Evolutionary conservation across 2,888 invertebrate genomes (phyloP), one percentile per base, ranked within the genome.

Genomic region (Acronicta leporina): DNA sequence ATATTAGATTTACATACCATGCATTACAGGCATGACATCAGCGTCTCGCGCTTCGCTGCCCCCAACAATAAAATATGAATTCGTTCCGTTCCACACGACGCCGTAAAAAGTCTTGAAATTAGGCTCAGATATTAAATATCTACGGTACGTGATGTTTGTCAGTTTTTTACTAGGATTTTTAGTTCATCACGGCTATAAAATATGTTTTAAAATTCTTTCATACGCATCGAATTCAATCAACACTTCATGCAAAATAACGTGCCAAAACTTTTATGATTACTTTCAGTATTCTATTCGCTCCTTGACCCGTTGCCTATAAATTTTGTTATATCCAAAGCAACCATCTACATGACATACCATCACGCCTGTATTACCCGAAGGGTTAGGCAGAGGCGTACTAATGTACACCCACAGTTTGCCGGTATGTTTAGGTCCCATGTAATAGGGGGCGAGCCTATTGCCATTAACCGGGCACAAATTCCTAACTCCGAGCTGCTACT

Each of bases 11-110:
- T 66, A 81, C 76, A 79, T 77, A 77, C 73, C 79, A 67, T 73
- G 68, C 68, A 72, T 71, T 74, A 68, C 72, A 76, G 67, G 75
- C 78, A 87, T 87, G 87, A 87, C 88, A 85, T 86, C 85, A 87
- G 83, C 82, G 75, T 76, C 79, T 81, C 82, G 82, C 84, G 84
- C 87, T 80, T 82, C 83, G 82, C 68, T 83, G 85, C 82, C 66
- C 77, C 73, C 77, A 81, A 82, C 82, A 82, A 79, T 79, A 80
- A 81, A 78, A 84, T 79, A 79, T 79, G 69, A 80, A 81, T 78
- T 74, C 65, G 79, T 79, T 84, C 72, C 74, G 76, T 79, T 75
- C 75, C 71, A 73, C 70, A 79, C 83, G 72, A 82, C 79, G 80
- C 68, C 76, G 63, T 70, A 73, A 79, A 73, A 79, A 79, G 65